These are phyloP conservation scores for Chloebia gouldiae DNA, from an alignment of 2,113 vertebrate species.

Conservation along the genomic window DNA sequence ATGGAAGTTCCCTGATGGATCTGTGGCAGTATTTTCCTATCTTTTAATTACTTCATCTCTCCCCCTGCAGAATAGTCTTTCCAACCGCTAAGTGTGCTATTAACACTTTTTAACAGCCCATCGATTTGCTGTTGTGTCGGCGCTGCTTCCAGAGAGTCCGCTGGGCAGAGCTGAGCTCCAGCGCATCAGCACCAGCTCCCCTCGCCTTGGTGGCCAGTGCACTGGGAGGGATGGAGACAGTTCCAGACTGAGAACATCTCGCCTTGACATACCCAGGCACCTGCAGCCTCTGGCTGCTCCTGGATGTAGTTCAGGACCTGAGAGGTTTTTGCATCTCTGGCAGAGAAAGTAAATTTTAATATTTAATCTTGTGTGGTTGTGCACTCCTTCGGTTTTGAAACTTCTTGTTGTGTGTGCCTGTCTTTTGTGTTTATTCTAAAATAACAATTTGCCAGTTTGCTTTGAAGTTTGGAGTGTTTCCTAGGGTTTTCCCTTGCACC, in stretches of 20 bases:
- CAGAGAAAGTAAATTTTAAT: neutral
- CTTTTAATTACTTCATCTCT: neutral
- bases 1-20: neutral
- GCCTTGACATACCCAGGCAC: rapidly evolving
- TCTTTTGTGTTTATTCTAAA: neutral
- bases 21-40: neutral
- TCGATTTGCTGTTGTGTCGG: neutral
- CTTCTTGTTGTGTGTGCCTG: neutral
- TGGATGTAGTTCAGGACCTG: neutral
- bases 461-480: neutral
- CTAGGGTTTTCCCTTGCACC: neutral
- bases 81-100: neutral
- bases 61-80: neutral
- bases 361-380: neutral
- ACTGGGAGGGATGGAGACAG: neutral
- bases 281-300: neutral
- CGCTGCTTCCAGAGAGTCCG: neutral
- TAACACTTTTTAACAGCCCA: neutral
- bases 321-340: neutral
- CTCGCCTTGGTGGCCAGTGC: rapidly evolving
- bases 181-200: neutral
- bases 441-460: neutral
- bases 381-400: neutral
- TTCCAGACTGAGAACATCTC: neutral
- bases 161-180: neutral